Percentiles rank a stretch among this genome's conserved stretches.
Evolutionary conservation across 2,888 invertebrate genomes (phyloP).

Genomic region (Lysandra coridon): DNA sequence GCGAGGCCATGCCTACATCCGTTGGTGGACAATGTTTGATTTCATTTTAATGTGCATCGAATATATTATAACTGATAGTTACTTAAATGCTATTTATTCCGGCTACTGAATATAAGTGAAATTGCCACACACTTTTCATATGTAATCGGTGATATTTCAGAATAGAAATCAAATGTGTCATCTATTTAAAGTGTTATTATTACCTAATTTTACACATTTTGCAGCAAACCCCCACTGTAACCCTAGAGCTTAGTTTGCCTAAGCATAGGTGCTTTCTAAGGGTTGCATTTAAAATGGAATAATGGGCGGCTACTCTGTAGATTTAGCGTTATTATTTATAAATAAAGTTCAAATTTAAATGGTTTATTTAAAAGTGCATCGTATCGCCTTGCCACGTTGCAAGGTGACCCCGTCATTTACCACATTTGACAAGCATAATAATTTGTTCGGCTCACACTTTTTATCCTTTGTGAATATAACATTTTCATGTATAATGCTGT

Average conservation of each 20-base stretch:
- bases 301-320: too few species aligned
- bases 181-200: too few species aligned
- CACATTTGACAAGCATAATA: background rate
- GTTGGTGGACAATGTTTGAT: background rate
- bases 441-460: background rate
- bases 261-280: too few species aligned
- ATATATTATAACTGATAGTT: background rate
- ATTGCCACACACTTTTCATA: background rate
- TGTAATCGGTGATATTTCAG: too few species aligned
- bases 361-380: too few species aligned
- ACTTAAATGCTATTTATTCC: background rate
- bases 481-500: background rate
- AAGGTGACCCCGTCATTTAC: background rate
- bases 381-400: background rate
- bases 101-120: background rate
- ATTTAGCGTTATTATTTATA: background rate
- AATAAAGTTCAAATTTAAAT: too few species aligned
- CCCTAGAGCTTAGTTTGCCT: too few species aligned
- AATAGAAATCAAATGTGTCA: too few species aligned
- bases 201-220: too few species aligned
- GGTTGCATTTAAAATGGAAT: too few species aligned
- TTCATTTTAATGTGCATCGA: conserved; percentile 14
- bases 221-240: too few species aligned
- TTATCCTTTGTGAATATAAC: background rate
- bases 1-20: background rate